These are phyloP conservation scores for Temnothorax ravouxi DNA, from an alignment of 2,888 invertebrate genomes.

Conservation along the genomic window DNA sequence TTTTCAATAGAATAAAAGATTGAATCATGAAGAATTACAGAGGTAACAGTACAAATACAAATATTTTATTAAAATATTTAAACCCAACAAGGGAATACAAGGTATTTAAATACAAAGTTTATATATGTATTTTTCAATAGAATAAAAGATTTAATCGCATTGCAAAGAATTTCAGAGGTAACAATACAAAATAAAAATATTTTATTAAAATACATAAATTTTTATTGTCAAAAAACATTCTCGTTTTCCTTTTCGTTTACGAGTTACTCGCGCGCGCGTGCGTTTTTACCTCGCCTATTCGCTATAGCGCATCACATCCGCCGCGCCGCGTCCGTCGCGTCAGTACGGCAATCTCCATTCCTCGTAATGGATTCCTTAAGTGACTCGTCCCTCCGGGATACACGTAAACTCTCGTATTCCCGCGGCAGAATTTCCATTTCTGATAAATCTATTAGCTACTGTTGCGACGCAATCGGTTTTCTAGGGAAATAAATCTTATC, in stretches of 20 bases:
- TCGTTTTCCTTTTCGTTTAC: not conserved
- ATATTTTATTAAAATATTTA: no score
- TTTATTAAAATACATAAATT: no score
- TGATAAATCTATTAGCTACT: conserved; percentile 37
- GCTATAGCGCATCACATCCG: not conserved
- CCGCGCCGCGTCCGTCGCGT: not conserved
- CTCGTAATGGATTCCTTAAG: conserved; percentile 9
- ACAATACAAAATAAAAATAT: no score
- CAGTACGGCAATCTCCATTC: conserved; percentile 13
- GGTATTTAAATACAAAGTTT: no score
- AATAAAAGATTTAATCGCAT: no score
- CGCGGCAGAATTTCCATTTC: not conserved
- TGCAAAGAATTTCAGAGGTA: no score
- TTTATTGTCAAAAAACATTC: no score
- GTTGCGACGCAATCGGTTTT: conserved; percentile 35
- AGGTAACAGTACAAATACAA: no score
- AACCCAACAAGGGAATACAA: no score
- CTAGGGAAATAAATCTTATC: conserved; percentile 39
- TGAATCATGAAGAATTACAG: no score
- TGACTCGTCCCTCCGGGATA: not conserved
- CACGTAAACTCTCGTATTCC: not conserved
- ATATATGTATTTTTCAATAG: no score
- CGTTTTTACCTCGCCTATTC: not conserved
- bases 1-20: no score
- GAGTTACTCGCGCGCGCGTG: not conserved